Base-by-base conservation (phyloP, 2,888 invertebrate genomes). In the Thysanoteuthis rhombus region DNA sequence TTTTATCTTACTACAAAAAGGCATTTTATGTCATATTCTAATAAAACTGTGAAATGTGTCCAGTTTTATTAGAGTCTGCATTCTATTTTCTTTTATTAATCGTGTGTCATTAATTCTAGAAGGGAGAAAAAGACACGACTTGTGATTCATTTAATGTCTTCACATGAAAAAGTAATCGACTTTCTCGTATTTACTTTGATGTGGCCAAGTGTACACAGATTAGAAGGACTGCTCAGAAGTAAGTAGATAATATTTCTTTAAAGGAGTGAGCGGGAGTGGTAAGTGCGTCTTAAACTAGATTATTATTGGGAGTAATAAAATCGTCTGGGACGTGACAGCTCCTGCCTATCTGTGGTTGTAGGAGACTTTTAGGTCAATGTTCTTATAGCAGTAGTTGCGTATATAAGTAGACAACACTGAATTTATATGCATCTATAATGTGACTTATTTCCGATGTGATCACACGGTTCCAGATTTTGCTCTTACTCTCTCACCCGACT, bases 381-480 rank as follows among this genome's bases (percentile, higher is more conserved):
- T 75, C 75, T 75, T 19, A 1, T 75, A 36, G 75, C 75, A 12
- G 75, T 36, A 75, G 52, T 52, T 52, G 25, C 36, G n/a, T 75
- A 75, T 75, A 36, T 75, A 75, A 75, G n/a, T 36, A 16, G 75
- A n/a, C 75, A 75, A 75, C 75, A 36, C 75, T 4, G 36, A 75
- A 75, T 75, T 75, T 75, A 75, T 75, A 75, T n/a, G 75, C 75
- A n/a, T 75, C 75, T 75, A n/a, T n/a, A 75, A 75, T 75, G 75
- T 75, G 75, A 75, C n/a, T 75, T n/a, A 75, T 36, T 75, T 75
- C 75, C 75, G n/a, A 75, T 75, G n/a, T n/a, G 36, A 36, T n/a
- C n/a, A n/a, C n/a, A n/a, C 75, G 75, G 19, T 19, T 3, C 75
- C 75, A n/a, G 0, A 12, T 36, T n/a, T 19, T n/a, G 1, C n/a